Evolutionary conservation across 2,797 vertebrate genomes (phyloP), one percentile per base, ranked within the genome.

Genomic region (Syndactyla subalaris): DNA sequence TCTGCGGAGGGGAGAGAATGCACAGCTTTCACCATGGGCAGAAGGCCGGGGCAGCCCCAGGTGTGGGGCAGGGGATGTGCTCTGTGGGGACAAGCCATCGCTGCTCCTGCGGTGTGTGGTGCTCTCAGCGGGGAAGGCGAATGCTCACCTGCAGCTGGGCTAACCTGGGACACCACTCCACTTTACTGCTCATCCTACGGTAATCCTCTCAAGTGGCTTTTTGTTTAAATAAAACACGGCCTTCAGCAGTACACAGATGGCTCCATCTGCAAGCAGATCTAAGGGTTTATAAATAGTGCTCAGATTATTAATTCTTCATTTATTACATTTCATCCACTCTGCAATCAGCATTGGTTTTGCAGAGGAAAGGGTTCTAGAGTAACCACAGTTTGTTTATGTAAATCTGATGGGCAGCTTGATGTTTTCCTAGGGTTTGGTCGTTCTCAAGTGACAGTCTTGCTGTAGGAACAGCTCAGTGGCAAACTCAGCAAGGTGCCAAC

Each of bases 201-300:
- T 96, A 93, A 97, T 94, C 96, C 93, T 94, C 95, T 97, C 71
- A 91, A 92, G 71, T 63, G 57, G 77, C 52, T 92, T 93, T 97
- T 97, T 80, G 52, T 95, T 96, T 94, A 97, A 94, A 87, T 90
- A 92, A 97, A 96, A 91, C 68, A 48, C 46, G 67, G 80, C 81
- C 91, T 76, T 15, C 30, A 87, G 96, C 92, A 89, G 34, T 38
- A 92, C 67, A 43, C 96, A 96, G 95, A 95, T 95, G 93, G 91
- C 41, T 4, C 8, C 66, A 6, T 94, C 92, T 94, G 91, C 87
- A n/a, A 91, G 84, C 71, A 85, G 92, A 92, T 94, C 93, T 85
- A 66, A 85, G 93, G 65, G 74, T 65, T 93, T 97, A 95, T 95
- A 97, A 94, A 96, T 91, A 96, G 95, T 46, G 70, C 71, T 89